Evolutionary conservation across 2,888 invertebrate species (phyloP), one percentile per base, ranked within the genome.

Genomic region (Frankliniella fusca): DNA sequence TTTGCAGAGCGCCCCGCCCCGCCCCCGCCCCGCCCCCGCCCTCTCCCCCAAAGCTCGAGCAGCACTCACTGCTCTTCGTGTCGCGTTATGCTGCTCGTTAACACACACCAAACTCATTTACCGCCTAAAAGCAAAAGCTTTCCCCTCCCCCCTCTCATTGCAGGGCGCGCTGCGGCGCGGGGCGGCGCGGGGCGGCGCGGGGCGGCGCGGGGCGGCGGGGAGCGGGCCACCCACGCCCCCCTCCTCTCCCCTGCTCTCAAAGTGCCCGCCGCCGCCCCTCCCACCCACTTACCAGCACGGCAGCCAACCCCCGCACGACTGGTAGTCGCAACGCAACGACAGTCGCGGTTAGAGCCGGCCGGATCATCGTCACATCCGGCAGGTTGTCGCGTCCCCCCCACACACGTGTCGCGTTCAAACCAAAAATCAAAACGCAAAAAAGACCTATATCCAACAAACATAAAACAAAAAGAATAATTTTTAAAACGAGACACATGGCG

Each of bases 81-180:
- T 76, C 27, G 27, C 70, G 70, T 23, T 76, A 76, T 76, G 27
- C 70, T 61, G 70, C 70, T 76, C 70, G 70, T 76, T 76, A 76
- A 76, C 54, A 54, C 54, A 54, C 54, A 76, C 23, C 70, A 76
- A 76, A 76, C 70, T 76, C 70, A 76, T 76, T 76, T 76, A 76
- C 23, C 27, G 70, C 70, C 70, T 76, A 76, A 76, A 76, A 76
- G 70, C 70, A 76, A 76, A 76, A 76, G 70, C 70, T 27, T 27
- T 23, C 70, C 27, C 70, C 23, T 11, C 70, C 70, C 12, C 70
- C 27, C 70, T 23, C 70, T n/a, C 12, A 27, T 61, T 7, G 5
- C 61, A 18, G 7, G 54, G 54, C 15, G 54, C 54, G 54, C 15
- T 12, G 54, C 54, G 54, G 54, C 12, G 54, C 50, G 50, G 54